These are phyloP conservation scores for Trinorchestia longiramus DNA, from an alignment of 1,140 invertebrate species.

Conservation along the genomic window DNA sequence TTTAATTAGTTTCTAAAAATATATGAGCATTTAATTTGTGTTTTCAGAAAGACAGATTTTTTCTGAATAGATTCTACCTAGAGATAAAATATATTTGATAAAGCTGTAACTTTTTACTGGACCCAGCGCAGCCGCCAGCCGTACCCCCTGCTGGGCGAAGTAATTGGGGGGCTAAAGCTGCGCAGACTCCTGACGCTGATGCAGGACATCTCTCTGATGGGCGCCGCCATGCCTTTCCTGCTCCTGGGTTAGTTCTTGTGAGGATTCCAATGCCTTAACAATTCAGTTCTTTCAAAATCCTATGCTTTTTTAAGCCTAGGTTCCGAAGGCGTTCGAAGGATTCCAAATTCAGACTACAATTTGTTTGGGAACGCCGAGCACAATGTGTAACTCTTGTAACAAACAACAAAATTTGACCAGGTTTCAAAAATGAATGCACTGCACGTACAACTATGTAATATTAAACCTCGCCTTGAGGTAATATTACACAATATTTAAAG, in stretches of 20 bases:
- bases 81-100: neutral
- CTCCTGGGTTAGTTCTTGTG: neutral
- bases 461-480: no score
- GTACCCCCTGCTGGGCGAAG: conserved; percentile 41
- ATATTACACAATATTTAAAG: no score
- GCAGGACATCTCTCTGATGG: conserved; percentile 21
- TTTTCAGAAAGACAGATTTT: neutral
- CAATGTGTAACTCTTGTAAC: no score
- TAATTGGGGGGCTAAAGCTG: neutral
- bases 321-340: no score
- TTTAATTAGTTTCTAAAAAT: no score
- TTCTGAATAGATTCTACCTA: neutral
- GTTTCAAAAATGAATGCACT: no score
- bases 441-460: no score
- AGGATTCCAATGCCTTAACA: neutral
- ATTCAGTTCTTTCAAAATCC: no score
- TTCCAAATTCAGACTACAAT: no score
- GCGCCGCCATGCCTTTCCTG: conserved; percentile 47
- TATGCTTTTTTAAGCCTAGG: no score
- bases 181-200: conserved; percentile 14
- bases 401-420: no score
- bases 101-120: neutral
- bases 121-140: conserved; percentile 7
- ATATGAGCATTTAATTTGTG: neutral
- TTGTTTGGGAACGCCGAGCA: no score